These are phyloP conservation scores for Xerus inauris DNA, from an alignment of 2,113 vertebrate species.

Conservation along the genomic window DNA sequence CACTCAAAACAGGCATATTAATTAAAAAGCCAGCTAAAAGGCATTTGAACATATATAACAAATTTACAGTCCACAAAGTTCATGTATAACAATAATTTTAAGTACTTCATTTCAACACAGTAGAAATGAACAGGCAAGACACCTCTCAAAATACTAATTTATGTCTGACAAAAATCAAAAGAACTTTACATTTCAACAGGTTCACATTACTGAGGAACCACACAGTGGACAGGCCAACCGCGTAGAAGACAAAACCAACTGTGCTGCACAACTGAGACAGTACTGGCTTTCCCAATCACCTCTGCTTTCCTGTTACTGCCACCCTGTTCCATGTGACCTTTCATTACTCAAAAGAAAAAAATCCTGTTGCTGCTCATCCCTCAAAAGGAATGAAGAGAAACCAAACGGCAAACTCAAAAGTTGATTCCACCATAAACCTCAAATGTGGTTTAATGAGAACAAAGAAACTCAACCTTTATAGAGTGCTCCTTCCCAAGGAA, in stretches of 20 bases:
- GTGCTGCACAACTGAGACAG: conserved; percentile 56
- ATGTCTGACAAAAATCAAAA: conserved; percentile 81
- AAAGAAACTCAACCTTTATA: conserved; percentile 72
- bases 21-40: conserved; percentile 84
- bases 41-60: conserved; percentile 86
- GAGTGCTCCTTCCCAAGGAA: conserved; percentile 11
- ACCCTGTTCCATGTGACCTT: background rate
- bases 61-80: conserved; percentile 85
- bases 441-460: conserved; percentile 69
- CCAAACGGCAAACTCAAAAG: conserved; percentile 29
- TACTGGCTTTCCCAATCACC: conserved; percentile 43
- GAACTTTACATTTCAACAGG: conserved; percentile 77
- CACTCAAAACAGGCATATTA: conserved; percentile 83
- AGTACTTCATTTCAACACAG: conserved; percentile 85
- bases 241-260: background rate
- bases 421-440: conserved; percentile 68
- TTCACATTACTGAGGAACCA: conserved; percentile 72
- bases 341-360: background rate
- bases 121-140: conserved; percentile 82
- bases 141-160: conserved; percentile 82
- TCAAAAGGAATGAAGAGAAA: conserved; percentile 59
- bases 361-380: background rate
- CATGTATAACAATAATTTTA: conserved; percentile 82
- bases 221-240: conserved; percentile 57
- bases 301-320: background rate